phyloP scores from a whole-genome alignment of 2,797 vertebrate genomes.

The Pseudochirops corinnae region DNA sequence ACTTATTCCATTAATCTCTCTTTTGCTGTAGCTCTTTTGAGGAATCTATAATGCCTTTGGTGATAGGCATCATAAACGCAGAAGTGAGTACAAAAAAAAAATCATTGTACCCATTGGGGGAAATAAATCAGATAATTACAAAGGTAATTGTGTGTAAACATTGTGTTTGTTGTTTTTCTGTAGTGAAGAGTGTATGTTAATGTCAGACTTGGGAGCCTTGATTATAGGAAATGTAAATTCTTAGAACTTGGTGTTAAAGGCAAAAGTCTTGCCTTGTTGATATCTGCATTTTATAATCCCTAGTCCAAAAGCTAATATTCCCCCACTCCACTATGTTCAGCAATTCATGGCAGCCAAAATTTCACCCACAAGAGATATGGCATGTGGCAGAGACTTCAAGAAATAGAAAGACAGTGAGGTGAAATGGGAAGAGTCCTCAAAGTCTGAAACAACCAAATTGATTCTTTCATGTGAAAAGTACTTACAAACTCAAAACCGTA shows the following conservation, averaged over 20 bases:
- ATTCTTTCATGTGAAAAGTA: slow-evolving; percentile 56
- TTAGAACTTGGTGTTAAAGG: background rate
- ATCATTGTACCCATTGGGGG: background rate
- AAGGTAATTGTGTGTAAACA: slow-evolving; percentile 28
- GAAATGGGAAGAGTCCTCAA: slow-evolving; percentile 13
- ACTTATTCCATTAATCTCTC: background rate
- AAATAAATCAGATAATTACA: slow-evolving; percentile 18
- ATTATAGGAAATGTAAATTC: background rate
- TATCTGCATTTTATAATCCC: slow-evolving; percentile 29
- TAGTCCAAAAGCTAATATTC: slow-evolving; percentile 35
- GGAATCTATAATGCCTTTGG: background rate
- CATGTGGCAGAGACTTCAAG: slow-evolving; percentile 5
- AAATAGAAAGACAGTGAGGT: slow-evolving; percentile 2
- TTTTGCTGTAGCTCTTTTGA: background rate
- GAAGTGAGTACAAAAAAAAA: slow-evolving; percentile 49
- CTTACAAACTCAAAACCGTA: background rate
- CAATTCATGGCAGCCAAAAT: slow-evolving; percentile 50
- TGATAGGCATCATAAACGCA: slow-evolving; percentile 39
- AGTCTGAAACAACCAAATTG: background rate
- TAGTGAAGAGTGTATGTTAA: background rate
- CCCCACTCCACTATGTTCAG: background rate
- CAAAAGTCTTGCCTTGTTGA: background rate
- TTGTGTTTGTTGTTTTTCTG: background rate
- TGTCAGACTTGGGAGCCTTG: background rate
- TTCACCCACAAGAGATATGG: slow-evolving; percentile 26